These are phyloP conservation scores for Conus betulinus DNA, from an alignment of 1,140 invertebrate species.

Conservation along the genomic window DNA sequence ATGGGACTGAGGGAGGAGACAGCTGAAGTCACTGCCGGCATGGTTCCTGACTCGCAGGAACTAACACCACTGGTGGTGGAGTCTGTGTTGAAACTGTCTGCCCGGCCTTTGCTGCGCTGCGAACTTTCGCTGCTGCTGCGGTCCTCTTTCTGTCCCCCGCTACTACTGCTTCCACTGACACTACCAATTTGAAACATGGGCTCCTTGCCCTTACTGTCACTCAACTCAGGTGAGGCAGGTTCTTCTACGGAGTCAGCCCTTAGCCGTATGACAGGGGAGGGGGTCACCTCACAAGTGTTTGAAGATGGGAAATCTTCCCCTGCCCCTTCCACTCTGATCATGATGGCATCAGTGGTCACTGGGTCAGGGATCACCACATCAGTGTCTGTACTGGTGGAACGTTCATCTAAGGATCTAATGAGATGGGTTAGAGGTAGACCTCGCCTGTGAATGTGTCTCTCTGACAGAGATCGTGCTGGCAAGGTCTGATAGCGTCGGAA, in stretches of 20 bases:
- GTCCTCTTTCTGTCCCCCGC: slow-evolving; percentile 37
- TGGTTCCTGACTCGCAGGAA: slow-evolving; percentile 84
- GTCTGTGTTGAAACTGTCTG: slow-evolving; percentile 81
- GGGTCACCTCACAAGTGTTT: slow-evolving; percentile 34
- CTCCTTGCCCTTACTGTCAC: slow-evolving; percentile 39
- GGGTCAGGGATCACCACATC: background rate
- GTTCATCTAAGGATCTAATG: background rate
- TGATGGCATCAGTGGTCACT: background rate
- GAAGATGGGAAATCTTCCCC: background rate
- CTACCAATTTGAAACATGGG: slow-evolving; percentile 32
- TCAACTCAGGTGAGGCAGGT: slow-evolving; percentile 34
- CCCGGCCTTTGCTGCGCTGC: slow-evolving; percentile 71
- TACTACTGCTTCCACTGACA: slow-evolving; percentile 28
- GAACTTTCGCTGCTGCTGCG: slow-evolving; percentile 70
- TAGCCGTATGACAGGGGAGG: slow-evolving; percentile 42
- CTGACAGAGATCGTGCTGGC: slow-evolving; percentile 37
- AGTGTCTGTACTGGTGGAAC: background rate
- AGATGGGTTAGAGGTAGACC: slow-evolving; percentile 19
- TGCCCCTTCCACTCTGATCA: slow-evolving; percentile 2
- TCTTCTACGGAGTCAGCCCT: slow-evolving; percentile 41
- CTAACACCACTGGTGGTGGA: slow-evolving; percentile 85
- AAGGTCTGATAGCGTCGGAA: slow-evolving; percentile 33
- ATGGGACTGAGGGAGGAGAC: slow-evolving; percentile 63
- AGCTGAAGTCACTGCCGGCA: slow-evolving; percentile 52
- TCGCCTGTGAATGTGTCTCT: slow-evolving; percentile 19